Base-by-base conservation (phyloP, 2,888 invertebrate species). In the Dicyrtoma fusca region DNA sequence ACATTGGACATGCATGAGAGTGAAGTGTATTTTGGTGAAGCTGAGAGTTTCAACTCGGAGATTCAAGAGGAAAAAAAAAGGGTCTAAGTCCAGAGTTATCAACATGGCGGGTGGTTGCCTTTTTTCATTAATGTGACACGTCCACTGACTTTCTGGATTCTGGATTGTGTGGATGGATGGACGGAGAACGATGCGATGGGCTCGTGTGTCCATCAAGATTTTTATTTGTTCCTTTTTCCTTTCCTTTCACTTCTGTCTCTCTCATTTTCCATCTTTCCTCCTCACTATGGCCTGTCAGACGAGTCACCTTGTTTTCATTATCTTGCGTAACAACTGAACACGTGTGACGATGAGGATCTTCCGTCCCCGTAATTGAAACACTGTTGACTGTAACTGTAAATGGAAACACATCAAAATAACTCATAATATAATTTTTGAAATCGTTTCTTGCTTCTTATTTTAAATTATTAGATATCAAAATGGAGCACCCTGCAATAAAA, bases 51-150 rank as follows among this genome's bases (percentile, higher is more conserved):
- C 23, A 25, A 57, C 21, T 57, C 5, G 11, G 57, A 53, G 51
- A 53, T 26, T 34, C 34, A 42, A 42, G 25, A 21, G 44, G 66
- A 68, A 14, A 55, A 45, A 4, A 34, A 59, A 21, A 63, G 49
- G 17, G 42, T 26, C 25, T 26, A 65, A 25, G 45, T 42, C 57
- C 26, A 23, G 45, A 17, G 19, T 59, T 59, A 47, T 59, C 57
- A 34, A 34, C 34, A 49, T 70, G 61, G 62, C 70, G 70, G 70
- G 70, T 63, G 70, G 70, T 62, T 70, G 62, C 62, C 70, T 62
- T 70, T 70, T 70, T 70, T 70, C 70, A 70, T 70, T 70, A 70
- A 70, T 62, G 70, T 62, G 70, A 70, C 70, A 70, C 59, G 66
- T n/a, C 34, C 34, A 34, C 34, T 17, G 51, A 53, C 51, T 19